Evolutionary conservation across 2,888 invertebrate species (phyloP), one percentile per base, ranked within the genome.

Genomic region (Alloscopus bannaensis): DNA sequence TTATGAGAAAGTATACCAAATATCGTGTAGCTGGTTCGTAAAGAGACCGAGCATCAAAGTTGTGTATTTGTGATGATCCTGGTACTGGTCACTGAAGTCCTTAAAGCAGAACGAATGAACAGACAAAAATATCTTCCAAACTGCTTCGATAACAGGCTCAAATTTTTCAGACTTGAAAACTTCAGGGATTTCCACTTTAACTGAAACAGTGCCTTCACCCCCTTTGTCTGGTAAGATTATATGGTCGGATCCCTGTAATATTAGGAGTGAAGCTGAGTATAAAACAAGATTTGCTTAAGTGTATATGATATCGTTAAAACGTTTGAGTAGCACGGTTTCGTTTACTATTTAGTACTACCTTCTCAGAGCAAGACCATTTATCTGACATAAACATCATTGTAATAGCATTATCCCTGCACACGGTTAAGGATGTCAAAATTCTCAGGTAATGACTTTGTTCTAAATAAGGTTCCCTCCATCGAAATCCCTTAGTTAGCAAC

Each of bases 11-110:
- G n/a, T n/a, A n/a, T 65, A 82, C 84, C 84, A 84, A 26, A 81
- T 45, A 24, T 79, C 68, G n/a, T 72, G 72, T n/a, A 81, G 47
- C 8, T 79, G 72, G 40, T 83, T 84, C 2, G 75, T 66, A 36
- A 84, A 84, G 2, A 80, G 29, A 18, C 81, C 75, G 28, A 71
- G 62, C 62, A 84, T 78, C 16, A 81, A 29, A 1, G 66, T 73
- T 0, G 80, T 81, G 40, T 76, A 84, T 47, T 80, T 81, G 68
- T 84, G 83, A 40, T 84, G 84, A 59, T 84, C 84, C 36, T 81
- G 81, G 47, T 55, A 81, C 47, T 72, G 78, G 13, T 70, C 60
- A 18, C 57, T 26, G 28, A 84, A 84, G 31, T 66, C 68, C n/a
- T 57, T 47, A 47, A 75, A 84, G 36, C 84, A 84, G 65, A 72